Percentiles rank a stretch among this genome's conserved stretches.
These are phyloP conservation scores for Diadophis punctatus DNA, from an alignment of 2,113 vertebrate species.

Conservation along the genomic window DNA sequence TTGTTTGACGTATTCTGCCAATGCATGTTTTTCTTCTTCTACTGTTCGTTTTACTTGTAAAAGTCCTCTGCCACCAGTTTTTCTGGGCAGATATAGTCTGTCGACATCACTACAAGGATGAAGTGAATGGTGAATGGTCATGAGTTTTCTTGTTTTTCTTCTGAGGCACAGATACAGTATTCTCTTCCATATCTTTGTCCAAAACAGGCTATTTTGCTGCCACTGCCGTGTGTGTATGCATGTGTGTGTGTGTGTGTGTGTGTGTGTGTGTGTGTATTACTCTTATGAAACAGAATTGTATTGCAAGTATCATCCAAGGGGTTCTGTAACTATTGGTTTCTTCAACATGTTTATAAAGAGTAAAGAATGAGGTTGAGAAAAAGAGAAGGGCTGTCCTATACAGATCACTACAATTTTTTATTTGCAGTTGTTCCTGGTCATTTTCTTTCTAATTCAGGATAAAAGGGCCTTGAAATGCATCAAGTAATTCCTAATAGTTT, in stretches of 20 bases:
- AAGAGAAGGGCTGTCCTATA: background rate
- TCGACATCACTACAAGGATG: no score
- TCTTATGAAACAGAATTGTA: rapidly evolving
- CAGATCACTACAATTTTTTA: background rate
- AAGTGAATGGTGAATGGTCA: no score
- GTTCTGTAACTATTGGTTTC: background rate
- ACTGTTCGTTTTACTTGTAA: no score
- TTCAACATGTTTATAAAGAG: background rate
- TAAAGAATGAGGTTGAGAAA: background rate
- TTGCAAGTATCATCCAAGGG: background rate
- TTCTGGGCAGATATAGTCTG: no score
- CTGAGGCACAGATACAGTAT: no score
- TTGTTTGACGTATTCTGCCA: no score
- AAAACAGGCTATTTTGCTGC: no score
- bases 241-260: constrained; percentile 6
- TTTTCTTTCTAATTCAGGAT: background rate
- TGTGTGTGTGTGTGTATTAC: background rate
- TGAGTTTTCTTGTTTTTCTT: no score
- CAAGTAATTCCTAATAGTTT: background rate
- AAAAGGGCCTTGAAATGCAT: background rate
- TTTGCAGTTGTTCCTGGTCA: background rate
- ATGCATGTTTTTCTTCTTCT: no score
- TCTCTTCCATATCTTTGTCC: no score
- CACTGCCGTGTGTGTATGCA: background rate
- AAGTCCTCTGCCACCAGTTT: no score